Conservation (phyloP, 1,140 invertebrate genomes). For the Brachionus rotundiformis region DNA sequence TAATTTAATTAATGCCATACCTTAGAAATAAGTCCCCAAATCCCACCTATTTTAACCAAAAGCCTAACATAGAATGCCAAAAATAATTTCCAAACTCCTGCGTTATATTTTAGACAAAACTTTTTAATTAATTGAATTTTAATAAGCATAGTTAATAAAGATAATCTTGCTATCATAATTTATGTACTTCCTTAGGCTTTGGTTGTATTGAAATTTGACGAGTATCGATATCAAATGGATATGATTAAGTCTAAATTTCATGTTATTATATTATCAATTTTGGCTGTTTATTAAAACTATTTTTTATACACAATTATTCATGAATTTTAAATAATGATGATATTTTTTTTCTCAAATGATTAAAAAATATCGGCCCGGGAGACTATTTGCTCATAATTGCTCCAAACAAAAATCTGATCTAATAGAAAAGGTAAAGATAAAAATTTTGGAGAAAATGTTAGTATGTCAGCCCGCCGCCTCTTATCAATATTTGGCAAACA, state of each 20-base stretch:
- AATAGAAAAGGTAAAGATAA: background rate
- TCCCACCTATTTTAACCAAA: no score
- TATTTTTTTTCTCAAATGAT: background rate
- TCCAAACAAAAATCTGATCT: background rate
- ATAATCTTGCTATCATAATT: constrained; percentile 11
- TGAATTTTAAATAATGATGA: background rate
- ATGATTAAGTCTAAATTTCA: constrained; percentile 9
- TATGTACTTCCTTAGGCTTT: background rate
- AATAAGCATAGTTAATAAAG: background rate
- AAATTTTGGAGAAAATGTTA: background rate
- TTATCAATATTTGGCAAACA: no score
- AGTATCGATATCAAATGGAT: background rate
- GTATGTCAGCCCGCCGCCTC: no score
- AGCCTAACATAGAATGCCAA: background rate
- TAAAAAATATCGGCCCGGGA: background rate
- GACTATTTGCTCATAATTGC: background rate
- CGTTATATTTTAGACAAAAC: background rate
- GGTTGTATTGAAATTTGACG: background rate
- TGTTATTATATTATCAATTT: background rate
- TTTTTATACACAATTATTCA: background rate
- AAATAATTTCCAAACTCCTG: background rate
- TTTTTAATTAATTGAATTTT: constrained; percentile 15
- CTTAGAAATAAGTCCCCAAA: background rate
- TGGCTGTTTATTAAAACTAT: background rate
- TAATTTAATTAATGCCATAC: background rate